phyloP scores from a whole-genome alignment of 2,888 invertebrate species.

The Tiphia femorata region DNA sequence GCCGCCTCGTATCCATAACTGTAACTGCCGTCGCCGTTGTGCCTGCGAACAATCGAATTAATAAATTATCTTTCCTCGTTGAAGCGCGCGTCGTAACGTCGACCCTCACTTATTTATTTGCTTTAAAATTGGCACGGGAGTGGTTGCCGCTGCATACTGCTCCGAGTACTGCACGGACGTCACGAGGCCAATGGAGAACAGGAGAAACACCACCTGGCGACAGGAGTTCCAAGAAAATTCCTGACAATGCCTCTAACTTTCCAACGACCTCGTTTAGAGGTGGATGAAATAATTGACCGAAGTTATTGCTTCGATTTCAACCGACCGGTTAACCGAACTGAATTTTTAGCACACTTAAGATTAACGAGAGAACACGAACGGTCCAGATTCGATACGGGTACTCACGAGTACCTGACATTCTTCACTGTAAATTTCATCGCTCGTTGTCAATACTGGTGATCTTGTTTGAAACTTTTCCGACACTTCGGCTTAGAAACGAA shows the following conservation, averaged over 20 bases:
- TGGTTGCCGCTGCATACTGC: slow-evolving; percentile 68
- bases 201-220: slow-evolving; percentile 50
- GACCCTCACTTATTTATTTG: slow-evolving; percentile 82
- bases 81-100: no score
- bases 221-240: slow-evolving; percentile 37
- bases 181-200: slow-evolving; percentile 48
- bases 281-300: no score
- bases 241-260: slow-evolving; percentile 30
- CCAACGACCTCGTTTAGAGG: slow-evolving; percentile 29
- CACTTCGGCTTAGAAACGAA: no score
- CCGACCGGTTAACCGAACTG: not conserved
- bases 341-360: no score
- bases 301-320: not conserved
- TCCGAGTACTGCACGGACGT: slow-evolving; percentile 53
- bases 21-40: slow-evolving; percentile 90
- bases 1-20: slow-evolving; percentile 90
- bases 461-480: no score
- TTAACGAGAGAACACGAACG: not conserved
- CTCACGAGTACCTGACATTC: no score
- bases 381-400: no score
- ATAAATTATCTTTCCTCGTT: no score
- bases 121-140: slow-evolving; percentile 85
- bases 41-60: no score
- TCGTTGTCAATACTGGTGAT: no score
- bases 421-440: no score